These are phyloP conservation scores for Endomychus coccineus DNA, from an alignment of 2,888 invertebrate genomes.

Conservation along the genomic window DNA sequence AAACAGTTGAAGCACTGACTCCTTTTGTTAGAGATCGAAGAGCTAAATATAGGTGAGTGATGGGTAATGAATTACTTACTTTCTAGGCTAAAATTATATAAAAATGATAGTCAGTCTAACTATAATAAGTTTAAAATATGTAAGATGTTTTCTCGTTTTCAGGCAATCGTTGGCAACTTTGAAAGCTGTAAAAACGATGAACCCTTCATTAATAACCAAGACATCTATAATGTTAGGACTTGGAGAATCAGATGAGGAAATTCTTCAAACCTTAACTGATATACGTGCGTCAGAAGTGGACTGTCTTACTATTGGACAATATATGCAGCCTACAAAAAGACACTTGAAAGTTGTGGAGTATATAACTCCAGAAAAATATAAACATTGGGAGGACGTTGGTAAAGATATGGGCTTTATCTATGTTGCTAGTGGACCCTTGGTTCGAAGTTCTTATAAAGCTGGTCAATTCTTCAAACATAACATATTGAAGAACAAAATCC, in stretches of 20 bases:
- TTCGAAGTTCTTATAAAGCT: slow-evolving; percentile 95
- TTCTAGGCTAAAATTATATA: too few relatives aligned
- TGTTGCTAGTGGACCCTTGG: slow-evolving; percentile 95
- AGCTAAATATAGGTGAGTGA: slow-evolving; percentile 68
- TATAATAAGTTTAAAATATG: background rate
- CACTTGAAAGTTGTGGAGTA: slow-evolving; percentile 91
- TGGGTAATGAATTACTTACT: too few relatives aligned
- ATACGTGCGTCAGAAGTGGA: slow-evolving; percentile 77
- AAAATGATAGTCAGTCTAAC: too few relatives aligned
- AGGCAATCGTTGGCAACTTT: slow-evolving; percentile 82
- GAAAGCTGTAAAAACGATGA: slow-evolving; percentile 70
- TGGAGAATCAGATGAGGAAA: slow-evolving; percentile 81
- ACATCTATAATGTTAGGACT: slow-evolving; percentile 97
- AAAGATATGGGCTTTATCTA: slow-evolving; percentile 86
- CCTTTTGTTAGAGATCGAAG: slow-evolving; percentile 89
- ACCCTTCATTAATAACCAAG: slow-evolving; percentile 85
- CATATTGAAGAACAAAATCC: slow-evolving; percentile 61
- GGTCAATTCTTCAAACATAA: slow-evolving; percentile 88
- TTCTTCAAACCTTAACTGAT: slow-evolving; percentile 82
- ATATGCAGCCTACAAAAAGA: slow-evolving; percentile 98
- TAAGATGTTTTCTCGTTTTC: slow-evolving; percentile 18
- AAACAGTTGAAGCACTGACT: slow-evolving; percentile 88
- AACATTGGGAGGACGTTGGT: slow-evolving; percentile 78
- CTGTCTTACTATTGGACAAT: slow-evolving; percentile 94
- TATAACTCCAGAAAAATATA: slow-evolving; percentile 90